Conservation (phyloP, 1,140 invertebrate species). For the Meloidogyne hapla region DNA sequence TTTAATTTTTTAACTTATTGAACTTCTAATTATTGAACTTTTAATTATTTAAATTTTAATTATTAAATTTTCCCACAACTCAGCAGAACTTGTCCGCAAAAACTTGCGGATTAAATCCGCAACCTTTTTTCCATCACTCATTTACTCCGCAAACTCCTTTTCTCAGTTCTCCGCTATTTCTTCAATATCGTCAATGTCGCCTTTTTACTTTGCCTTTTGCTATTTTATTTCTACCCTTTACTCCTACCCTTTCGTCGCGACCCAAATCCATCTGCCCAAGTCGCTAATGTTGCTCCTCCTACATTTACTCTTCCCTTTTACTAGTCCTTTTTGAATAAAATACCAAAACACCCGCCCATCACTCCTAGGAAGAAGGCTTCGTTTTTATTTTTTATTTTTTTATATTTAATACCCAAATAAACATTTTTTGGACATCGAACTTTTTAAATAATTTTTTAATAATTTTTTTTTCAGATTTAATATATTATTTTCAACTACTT, state of each 20-base stretch:
- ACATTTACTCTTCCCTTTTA: not conserved
- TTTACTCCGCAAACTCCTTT: not conserved
- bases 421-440: not conserved
- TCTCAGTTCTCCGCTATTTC: not conserved
- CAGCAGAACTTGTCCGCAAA: too few relatives aligned
- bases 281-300: not conserved
- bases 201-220: not conserved
- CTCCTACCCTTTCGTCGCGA: not conserved
- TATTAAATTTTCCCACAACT: too few relatives aligned
- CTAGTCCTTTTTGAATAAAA: not conserved
- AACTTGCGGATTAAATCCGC: not conserved
- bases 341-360: slow-evolving; percentile 4
- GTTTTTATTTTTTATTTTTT: not conserved
- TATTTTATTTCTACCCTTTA: not conserved
- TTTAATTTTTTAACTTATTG: too few relatives aligned
- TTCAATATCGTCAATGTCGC: not conserved
- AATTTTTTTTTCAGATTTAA: not conserved
- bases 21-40: too few relatives aligned
- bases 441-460: not conserved
- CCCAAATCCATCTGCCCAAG: slow-evolving; percentile 10
- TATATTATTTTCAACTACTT: not conserved
- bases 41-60: too few relatives aligned
- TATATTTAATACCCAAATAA: not conserved
- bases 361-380: slow-evolving; percentile 1
- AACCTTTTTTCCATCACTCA: not conserved